Percentiles rank a stretch among this genome's conserved stretches.
phyloP scores from a whole-genome alignment of 2,113 vertebrate genomes.

The Synchiropus splendidus region DNA sequence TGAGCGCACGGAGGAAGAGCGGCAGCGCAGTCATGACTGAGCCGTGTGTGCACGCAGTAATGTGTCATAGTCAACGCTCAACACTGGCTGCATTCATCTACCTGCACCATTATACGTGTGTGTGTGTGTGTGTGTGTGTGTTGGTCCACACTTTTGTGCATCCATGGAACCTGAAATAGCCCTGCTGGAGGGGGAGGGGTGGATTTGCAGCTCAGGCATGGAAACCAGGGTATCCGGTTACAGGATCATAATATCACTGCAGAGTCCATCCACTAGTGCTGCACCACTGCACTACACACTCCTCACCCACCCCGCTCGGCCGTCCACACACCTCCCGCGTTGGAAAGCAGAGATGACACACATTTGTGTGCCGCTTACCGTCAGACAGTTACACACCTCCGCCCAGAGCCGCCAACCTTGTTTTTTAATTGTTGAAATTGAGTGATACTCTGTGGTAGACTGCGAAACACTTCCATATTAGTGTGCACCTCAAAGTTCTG shows the following conservation, averaged over 20 bases:
- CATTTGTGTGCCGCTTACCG: too few relatives aligned
- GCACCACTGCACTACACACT: conserved; percentile 37
- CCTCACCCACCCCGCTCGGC: conserved; percentile 11
- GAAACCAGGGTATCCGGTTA: conserved; percentile 63
- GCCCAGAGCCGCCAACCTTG: too few relatives aligned
- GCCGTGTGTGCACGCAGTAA: not conserved
- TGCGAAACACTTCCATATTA: too few relatives aligned
- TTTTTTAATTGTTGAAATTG: too few relatives aligned
- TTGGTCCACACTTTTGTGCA: conserved; percentile 24
- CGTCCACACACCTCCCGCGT: conserved; percentile 2
- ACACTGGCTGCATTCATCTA: conserved; percentile 2
- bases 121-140: conserved; percentile 16
- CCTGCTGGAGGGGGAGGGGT: conserved; percentile 41
- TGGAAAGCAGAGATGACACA: too few relatives aligned
- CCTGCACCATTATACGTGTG: conserved; percentile 26
- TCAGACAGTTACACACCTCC: too few relatives aligned
- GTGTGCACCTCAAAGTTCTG: too few relatives aligned
- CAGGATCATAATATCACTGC: conserved; percentile 67
- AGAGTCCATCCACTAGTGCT: conserved; percentile 47
- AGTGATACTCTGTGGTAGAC: too few relatives aligned
- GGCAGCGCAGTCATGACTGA: conserved; percentile 7
- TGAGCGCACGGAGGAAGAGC: conserved; percentile 11
- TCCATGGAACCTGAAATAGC: conserved; percentile 59
- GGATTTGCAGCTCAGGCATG: conserved; percentile 52
- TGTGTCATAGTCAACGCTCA: not conserved